These are phyloP conservation scores for Emydocephalus ijimae DNA, from an alignment of 2,113 vertebrate genomes.

Conservation along the genomic window DNA sequence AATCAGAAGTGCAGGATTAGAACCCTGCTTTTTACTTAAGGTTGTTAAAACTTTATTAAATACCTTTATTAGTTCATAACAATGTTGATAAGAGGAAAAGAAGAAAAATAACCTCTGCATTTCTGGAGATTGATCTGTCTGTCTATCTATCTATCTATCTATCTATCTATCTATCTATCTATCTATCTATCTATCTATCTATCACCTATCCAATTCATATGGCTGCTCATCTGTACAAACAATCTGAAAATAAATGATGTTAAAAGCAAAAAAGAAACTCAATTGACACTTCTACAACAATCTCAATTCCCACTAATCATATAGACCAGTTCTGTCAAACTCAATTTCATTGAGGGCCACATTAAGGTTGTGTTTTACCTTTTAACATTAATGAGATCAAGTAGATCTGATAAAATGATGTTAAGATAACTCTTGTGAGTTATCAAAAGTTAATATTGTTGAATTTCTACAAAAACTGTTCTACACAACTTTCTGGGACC, in stretches of 20 bases:
- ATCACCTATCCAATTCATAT: background rate
- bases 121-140: background rate
- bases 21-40: no score
- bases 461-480: background rate
- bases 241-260: background rate
- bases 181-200: no score
- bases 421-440: background rate
- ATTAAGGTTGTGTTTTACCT: no score
- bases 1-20: no score
- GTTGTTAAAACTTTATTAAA: no score
- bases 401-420: background rate
- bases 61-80: no score
- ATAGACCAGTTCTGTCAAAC: background rate
- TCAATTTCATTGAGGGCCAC: no score
- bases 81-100: background rate
- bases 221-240: background rate
- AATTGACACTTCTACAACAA: background rate
- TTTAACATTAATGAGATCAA: background rate
- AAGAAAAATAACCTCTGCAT: background rate
- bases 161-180: no score
- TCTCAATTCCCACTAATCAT: background rate
- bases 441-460: background rate
- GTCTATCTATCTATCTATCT: no score
- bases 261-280: background rate
- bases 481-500: background rate